phyloP scores from a whole-genome alignment of 2,797 vertebrate species.

The Heterohyrax brucei region DNA sequence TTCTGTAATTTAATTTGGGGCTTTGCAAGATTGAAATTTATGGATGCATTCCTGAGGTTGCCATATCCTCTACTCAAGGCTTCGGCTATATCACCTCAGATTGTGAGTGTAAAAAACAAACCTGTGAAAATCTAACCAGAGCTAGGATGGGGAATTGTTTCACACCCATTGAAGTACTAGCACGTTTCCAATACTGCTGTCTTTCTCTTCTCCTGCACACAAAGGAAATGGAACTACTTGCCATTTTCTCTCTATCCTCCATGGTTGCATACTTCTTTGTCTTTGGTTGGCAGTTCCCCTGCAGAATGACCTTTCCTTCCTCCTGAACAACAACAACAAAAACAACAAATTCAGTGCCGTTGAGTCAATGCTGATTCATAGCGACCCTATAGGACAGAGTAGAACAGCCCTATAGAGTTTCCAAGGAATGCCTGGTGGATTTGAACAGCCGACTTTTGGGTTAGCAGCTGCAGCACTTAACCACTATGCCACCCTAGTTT shows the following conservation, averaged over 20 bases:
- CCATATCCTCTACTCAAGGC: not conserved
- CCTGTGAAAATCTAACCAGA: constrained; percentile 18
- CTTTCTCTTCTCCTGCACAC: not conserved
- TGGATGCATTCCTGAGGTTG: not conserved
- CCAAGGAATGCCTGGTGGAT: too few species aligned
- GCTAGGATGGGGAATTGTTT: not conserved
- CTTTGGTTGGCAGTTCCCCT: not conserved
- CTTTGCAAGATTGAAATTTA: constrained; percentile 9
- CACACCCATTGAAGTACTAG: not conserved
- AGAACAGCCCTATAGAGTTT: too few species aligned
- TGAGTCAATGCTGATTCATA: too few species aligned
- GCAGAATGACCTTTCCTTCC: not conserved
- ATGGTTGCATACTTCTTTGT: not conserved
- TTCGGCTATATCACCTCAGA: not conserved
- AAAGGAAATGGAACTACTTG: not conserved
- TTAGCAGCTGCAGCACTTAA: too few species aligned
- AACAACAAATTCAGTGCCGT: too few species aligned
- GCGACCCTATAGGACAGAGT: too few species aligned
- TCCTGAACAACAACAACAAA: not conserved
- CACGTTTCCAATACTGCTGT: not conserved
- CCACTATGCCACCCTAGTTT: too few species aligned
- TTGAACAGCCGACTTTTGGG: too few species aligned
- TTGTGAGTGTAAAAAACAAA: not conserved
- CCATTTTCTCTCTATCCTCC: not conserved
- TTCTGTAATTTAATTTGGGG: constrained; percentile 38